Conservation (phyloP, 2,888 invertebrate species). For the Villa cingulata region DNA sequence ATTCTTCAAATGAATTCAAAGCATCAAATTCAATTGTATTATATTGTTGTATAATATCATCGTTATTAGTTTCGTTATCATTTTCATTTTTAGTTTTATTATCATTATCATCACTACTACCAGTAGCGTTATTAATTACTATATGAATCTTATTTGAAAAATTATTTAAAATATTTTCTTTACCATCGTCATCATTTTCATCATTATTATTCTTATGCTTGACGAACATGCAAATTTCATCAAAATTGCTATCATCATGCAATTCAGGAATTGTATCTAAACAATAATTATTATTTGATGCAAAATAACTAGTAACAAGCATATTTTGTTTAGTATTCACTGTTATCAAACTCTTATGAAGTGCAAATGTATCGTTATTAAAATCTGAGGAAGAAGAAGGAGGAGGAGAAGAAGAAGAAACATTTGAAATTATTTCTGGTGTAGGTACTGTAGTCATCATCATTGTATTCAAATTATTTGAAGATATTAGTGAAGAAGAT, state of each 20-base stretch:
- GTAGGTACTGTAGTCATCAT: neutral
- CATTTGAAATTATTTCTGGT: neutral
- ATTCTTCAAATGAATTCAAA: conserved; percentile 25
- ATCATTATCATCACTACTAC: neutral
- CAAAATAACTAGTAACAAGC: neutral
- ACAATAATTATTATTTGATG: neutral
- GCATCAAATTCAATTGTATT: conserved; percentile 22
- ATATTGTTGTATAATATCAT: neutral
- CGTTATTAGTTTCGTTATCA: neutral
- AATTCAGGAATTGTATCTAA: conserved; percentile 11
- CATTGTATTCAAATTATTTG: neutral
- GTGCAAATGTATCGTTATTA: neutral
- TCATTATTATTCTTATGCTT: neutral
- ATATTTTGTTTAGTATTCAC: neutral
- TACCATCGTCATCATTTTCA: neutral
- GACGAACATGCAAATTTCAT: neutral
- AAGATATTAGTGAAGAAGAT: neutral
- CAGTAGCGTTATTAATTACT: conserved; percentile 5
- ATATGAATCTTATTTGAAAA: conserved; percentile 29
- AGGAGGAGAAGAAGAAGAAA: too few relatives aligned
- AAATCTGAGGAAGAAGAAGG: too few relatives aligned
- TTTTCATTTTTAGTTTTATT: neutral
- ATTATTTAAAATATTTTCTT: conserved; percentile 21
- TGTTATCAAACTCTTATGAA: neutral
- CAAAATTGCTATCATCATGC: conserved; percentile 9